These are phyloP conservation scores for Tortricodes alternella DNA, from an alignment of 2,888 invertebrate species.

Conservation along the genomic window DNA sequence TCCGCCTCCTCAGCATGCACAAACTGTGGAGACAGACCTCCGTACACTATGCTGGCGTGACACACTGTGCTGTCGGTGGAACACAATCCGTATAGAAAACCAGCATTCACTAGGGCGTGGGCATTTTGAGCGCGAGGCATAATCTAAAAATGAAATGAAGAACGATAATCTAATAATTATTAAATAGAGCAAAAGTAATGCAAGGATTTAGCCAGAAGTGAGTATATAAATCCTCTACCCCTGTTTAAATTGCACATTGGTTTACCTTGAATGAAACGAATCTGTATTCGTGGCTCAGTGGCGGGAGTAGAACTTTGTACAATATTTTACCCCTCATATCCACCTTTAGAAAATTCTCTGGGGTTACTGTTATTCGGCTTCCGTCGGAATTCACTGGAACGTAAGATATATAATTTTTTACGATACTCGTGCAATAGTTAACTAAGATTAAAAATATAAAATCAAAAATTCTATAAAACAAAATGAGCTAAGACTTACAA, in stretches of 20 bases:
- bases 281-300: slow-evolving; percentile 41
- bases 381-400: slow-evolving; percentile 46
- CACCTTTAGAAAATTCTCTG: slow-evolving; percentile 64
- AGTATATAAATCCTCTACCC: not conserved
- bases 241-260: not conserved
- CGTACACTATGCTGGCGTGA: slow-evolving; percentile 82
- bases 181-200: not conserved
- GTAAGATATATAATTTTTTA: not conserved
- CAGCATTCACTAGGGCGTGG: slow-evolving; percentile 89
- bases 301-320: slow-evolving; percentile 51
- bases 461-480: not conserved
- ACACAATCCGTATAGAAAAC: slow-evolving; percentile 84
- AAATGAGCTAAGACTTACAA: slow-evolving; percentile 41
- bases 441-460: not conserved
- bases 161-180: not conserved
- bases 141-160: slow-evolving; percentile 74
- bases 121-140: slow-evolving; percentile 88
- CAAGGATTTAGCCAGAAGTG: not conserved
- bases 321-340: slow-evolving; percentile 70
- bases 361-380: slow-evolving; percentile 45
- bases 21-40: slow-evolving; percentile 76
- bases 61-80: slow-evolving; percentile 59
- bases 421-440: not conserved
- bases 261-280: slow-evolving; percentile 52
- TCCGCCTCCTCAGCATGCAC: slow-evolving; percentile 80